Percentiles rank a stretch among this genome's conserved stretches.
These are phyloP conservation scores for Morpho achilles DNA, from an alignment of 2,888 invertebrate species.

Conservation along the genomic window DNA sequence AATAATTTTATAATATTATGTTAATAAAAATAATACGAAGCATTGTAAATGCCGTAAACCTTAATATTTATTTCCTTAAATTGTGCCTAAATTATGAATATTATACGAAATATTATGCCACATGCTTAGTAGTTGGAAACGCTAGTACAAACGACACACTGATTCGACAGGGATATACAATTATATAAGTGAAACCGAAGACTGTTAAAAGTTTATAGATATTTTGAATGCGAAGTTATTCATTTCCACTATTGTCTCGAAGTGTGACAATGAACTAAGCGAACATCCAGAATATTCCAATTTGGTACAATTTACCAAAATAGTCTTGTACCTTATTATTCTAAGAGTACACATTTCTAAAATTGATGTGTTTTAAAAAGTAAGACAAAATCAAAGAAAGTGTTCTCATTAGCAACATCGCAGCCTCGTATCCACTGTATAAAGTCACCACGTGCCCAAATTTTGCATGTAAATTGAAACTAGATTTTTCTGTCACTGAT, in stretches of 20 bases:
- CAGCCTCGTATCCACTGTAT: not conserved
- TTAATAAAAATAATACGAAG: constrained; percentile 6
- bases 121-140: constrained; percentile 56
- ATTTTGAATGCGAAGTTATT: constrained; percentile 53
- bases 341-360: constrained; percentile 30
- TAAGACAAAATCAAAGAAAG: constrained; percentile 8
- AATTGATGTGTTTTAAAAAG: constrained; percentile 15
- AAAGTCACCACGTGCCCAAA: no score
- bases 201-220: constrained; percentile 73
- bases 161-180: constrained; percentile 70
- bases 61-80: constrained; percentile 41
- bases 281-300: constrained; percentile 62
- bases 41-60: constrained; percentile 24
- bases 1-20: constrained; percentile 18
- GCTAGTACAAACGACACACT: constrained; percentile 74
- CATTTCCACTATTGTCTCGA: constrained; percentile 46
- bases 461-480: no score
- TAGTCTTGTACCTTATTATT: constrained; percentile 62
- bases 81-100: constrained; percentile 33
- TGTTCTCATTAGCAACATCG: constrained; percentile 12
- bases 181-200: constrained; percentile 74
- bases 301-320: constrained; percentile 61
- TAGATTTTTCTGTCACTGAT: no score
- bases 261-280: constrained; percentile 46
- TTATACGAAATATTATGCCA: constrained; percentile 27